Conservation (phyloP, 2,113 vertebrate genomes). For the Protomyctophum bolini region DNA sequence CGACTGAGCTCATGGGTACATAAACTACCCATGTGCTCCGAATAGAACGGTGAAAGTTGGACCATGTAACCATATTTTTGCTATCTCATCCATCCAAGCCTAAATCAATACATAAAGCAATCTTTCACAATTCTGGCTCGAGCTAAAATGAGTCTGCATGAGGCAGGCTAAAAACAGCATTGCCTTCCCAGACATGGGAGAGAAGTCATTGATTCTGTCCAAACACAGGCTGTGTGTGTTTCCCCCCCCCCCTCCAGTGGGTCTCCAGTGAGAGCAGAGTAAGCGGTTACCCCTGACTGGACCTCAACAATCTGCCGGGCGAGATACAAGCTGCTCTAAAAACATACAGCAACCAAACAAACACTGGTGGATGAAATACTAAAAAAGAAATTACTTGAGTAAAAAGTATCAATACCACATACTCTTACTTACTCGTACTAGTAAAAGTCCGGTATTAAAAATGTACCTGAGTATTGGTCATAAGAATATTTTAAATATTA, state of each 20-base stretch:
- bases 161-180: constrained; percentile 39
- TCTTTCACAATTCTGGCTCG: constrained; percentile 56
- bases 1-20: no score
- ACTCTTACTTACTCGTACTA: no score
- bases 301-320: constrained; percentile 57
- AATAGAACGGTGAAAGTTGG: constrained; percentile 1
- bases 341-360: not conserved
- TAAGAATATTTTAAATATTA: no score
- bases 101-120: constrained; percentile 49
- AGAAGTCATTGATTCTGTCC: constrained; percentile 59
- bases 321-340: constrained; percentile 53
- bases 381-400: no score
- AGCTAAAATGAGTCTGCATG: constrained; percentile 62
- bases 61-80: constrained; percentile 48
- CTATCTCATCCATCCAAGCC: constrained; percentile 44
- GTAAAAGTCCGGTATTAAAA: no score
- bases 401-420: no score
- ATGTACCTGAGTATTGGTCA: no score
- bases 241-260: constrained; percentile 9
- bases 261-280: constrained; percentile 40
- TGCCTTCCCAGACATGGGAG: constrained; percentile 40
- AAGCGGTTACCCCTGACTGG: constrained; percentile 50
- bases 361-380: not conserved
- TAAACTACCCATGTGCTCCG: no score
- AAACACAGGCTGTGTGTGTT: constrained; percentile 53